A percentile compares a stretch with the other conserved stretches of the same genome.
Evolutionary conservation across 2,888 invertebrate genomes (phyloP).

Genomic region (Mamestra brassicae): DNA sequence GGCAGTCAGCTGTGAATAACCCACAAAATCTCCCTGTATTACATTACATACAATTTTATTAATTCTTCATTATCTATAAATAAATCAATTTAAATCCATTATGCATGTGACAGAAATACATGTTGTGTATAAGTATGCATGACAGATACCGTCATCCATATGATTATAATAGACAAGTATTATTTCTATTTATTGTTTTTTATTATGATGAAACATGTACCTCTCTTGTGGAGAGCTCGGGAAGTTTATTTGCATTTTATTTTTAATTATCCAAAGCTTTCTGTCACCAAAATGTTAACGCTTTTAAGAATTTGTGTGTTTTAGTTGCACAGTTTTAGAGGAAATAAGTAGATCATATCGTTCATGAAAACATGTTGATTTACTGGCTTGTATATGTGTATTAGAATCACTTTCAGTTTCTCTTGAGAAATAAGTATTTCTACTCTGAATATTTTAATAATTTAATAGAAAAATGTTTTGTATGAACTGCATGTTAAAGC

Average conservation of each 20-base stretch:
- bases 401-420: slow-evolving; percentile 62
- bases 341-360: slow-evolving; percentile 54
- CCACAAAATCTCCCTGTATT: slow-evolving; percentile 59
- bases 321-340: slow-evolving; percentile 74
- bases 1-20: slow-evolving; percentile 55
- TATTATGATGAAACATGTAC: slow-evolving; percentile 77
- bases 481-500: background rate
- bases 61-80: slow-evolving; percentile 61
- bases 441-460: background rate
- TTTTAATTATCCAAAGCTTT: slow-evolving; percentile 79
- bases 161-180: slow-evolving; percentile 68
- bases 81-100: slow-evolving; percentile 61
- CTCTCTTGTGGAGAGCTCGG: slow-evolving; percentile 91
- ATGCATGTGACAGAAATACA: slow-evolving; percentile 87
- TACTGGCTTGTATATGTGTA: slow-evolving; percentile 61
- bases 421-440: slow-evolving; percentile 30
- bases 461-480: background rate
- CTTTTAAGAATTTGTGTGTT: slow-evolving; percentile 75
- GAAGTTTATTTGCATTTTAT: slow-evolving; percentile 82
- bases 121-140: slow-evolving; percentile 82
- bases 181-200: slow-evolving; percentile 73
- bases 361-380: slow-evolving; percentile 52
- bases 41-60: slow-evolving; percentile 57
- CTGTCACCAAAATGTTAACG: slow-evolving; percentile 82
- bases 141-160: slow-evolving; percentile 79